Evolutionary conservation across 2,888 invertebrate genomes (phyloP), one percentile per base, ranked within the genome.

Genomic region (Drosophila birchii): DNA sequence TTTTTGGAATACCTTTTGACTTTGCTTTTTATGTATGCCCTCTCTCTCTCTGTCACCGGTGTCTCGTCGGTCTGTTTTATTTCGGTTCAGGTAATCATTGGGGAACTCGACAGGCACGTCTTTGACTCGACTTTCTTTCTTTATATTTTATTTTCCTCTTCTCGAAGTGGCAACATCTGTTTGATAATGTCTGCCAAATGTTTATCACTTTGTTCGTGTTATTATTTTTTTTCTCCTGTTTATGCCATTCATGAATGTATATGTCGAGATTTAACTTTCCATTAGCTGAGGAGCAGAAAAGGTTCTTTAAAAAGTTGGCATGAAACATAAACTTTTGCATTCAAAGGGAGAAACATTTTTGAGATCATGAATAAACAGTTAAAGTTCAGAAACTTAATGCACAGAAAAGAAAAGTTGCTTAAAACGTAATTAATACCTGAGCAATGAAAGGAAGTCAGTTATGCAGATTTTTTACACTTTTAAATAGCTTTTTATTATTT

Each of bases 131-230:
- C 26, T 67, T 67, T 38, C 66, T 64, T 63, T 53, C n/a, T 61
- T 16, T 32, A 45, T 60, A 38, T 59, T 23, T 32, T 9, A 8
- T 39, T 9, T 20, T 3, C 6, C 39, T 18, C 26, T 41, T 53
- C 9, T 36, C 26, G 20, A 14, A 55, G 69, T 57, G 68, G 68
- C 70, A 56, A 68, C 68, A 68, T 69, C 69, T 68, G 68, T 49
- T 68, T 68, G 68, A 68, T 68, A 69, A 68, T 69, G 68, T 68
- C 68, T 68, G 69, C 68, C 69, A 49, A 68, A 68, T 68, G 68
- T 68, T 68, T 68, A 68, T 69, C 68, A 69, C 68, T 69, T 49
- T 56, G 14, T 49, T 57, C 69, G 68, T 66, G 67, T 54, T 54
- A 34, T 68, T 49, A 36, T 51, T 51, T 12, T 55, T 45, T 67